A percentile compares a stretch with the other conserved stretches of the same genome.
Evolutionary conservation across 2,888 invertebrate genomes (phyloP).

Genomic region (Dryomyza anilis): DNA sequence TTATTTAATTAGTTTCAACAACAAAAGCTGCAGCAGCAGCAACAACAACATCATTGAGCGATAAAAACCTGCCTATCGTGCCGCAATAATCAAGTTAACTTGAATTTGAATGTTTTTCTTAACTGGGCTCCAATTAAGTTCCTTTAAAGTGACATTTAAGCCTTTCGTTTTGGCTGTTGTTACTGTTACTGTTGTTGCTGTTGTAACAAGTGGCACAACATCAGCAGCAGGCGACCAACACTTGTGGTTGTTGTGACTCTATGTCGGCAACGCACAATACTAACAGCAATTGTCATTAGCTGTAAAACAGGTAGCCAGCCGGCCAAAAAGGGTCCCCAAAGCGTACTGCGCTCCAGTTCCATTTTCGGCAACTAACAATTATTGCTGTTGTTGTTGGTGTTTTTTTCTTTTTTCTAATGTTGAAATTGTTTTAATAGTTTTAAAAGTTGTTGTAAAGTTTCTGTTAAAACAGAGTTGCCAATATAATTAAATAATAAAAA

Average conservation of each 20-base stretch:
- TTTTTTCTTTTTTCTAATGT: not conserved
- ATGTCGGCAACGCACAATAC: too few relatives aligned
- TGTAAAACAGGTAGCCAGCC: slow-evolving; percentile 3
- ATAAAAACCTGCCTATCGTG: not conserved
- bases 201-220: not conserved
- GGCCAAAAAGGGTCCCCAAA: not conserved
- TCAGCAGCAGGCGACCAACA: not conserved
- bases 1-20: slow-evolving; percentile 47
- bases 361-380: not conserved
- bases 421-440: not conserved
- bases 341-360: not conserved
- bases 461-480: not conserved
- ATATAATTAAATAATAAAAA: too few relatives aligned
- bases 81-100: not conserved
- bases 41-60: not conserved
- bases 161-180: not conserved
- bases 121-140: slow-evolving; percentile 17
- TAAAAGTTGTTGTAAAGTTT: not conserved
- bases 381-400: not conserved
- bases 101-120: slow-evolving; percentile 3
- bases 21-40: not conserved
- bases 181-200: not conserved
- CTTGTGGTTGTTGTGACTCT: too few relatives aligned
- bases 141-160: slow-evolving; percentile 7
- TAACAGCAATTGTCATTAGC: not conserved